phyloP scores from a whole-genome alignment of 1,140 invertebrate genomes.

The Listronotus bonariensis region DNA sequence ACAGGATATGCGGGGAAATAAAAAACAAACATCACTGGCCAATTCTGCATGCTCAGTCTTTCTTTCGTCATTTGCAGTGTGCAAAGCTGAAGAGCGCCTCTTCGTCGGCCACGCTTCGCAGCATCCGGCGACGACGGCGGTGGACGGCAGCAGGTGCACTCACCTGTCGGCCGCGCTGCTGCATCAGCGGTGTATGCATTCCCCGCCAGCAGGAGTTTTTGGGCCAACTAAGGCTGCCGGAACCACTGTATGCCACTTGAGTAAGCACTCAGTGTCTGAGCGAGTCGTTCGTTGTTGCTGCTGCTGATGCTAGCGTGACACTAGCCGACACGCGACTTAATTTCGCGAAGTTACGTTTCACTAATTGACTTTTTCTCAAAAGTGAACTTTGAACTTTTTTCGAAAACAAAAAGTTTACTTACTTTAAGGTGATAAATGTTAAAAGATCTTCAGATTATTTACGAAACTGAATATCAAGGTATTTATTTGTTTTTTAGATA shows the following conservation, averaged over 20 bases:
- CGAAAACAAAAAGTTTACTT: too few relatives aligned
- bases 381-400: too few relatives aligned
- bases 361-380: too few relatives aligned
- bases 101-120: constrained; percentile 23
- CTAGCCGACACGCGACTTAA: neutral
- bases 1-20: too few relatives aligned
- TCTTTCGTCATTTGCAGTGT: too few relatives aligned
- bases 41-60: too few relatives aligned
- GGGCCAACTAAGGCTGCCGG: constrained; percentile 26
- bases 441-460: neutral
- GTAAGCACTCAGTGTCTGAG: constrained; percentile 30
- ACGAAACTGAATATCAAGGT: too few relatives aligned
- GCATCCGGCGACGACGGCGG: constrained; percentile 16
- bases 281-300: constrained; percentile 5
- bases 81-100: constrained; percentile 1
- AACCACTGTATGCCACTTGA: constrained; percentile 39
- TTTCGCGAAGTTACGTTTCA: too few relatives aligned
- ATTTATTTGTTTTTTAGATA: too few relatives aligned
- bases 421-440: neutral
- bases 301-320: constrained; percentile 8
- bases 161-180: constrained; percentile 43
- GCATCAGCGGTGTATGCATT: constrained; percentile 41
- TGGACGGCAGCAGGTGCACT: constrained; percentile 44
- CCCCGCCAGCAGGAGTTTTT: constrained; percentile 42
- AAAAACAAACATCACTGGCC: too few relatives aligned